A percentile compares a stretch with the other conserved stretches of the same genome.
These are phyloP conservation scores for Patiria miniata DNA, from an alignment of 35 echinoderm and acorn worm genomes.

Conservation along the genomic window DNA sequence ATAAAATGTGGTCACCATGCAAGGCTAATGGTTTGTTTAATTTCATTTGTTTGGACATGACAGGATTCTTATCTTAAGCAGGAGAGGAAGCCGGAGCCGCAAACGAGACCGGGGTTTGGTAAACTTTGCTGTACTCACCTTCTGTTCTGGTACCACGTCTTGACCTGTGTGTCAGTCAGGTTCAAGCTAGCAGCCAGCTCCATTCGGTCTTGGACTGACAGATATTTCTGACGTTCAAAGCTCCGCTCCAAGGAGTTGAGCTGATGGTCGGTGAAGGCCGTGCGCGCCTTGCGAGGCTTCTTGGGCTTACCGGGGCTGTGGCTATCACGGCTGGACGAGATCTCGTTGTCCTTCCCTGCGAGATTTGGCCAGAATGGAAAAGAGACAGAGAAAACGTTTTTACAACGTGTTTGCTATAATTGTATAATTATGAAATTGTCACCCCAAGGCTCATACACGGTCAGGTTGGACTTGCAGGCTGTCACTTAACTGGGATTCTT, in stretches of 20 bases:
- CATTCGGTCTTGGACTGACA: conserved; percentile 97
- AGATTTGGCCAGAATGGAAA: background rate
- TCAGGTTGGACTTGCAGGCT: no score
- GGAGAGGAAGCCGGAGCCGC: no score
- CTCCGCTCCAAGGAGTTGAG: conserved; percentile 95
- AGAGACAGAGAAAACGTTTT: background rate
- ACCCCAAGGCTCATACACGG: no score
- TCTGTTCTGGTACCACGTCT: conserved; percentile 99
- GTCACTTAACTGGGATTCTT: no score
- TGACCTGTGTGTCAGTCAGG: conserved; percentile 98
- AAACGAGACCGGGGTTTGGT: no score
- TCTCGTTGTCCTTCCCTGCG: conserved; percentile 41
- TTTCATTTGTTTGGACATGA: no score
- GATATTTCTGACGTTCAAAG: conserved; percentile 97
- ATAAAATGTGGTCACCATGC: no score
- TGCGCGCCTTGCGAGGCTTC: conserved; percentile 92
- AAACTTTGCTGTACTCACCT: conserved; percentile 45
- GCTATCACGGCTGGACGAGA: conserved; percentile 47
- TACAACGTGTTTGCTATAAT: no score
- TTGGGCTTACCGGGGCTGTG: conserved; percentile 57
- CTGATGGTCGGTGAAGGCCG: conserved; percentile 97
- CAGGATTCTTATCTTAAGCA: no score
- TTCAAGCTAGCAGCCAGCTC: conserved; percentile 91
- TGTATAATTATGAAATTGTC: no score
- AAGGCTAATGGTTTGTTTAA: no score